phyloP scores from a whole-genome alignment of 2,888 invertebrate species.

The Epistrophe eligans region DNA sequence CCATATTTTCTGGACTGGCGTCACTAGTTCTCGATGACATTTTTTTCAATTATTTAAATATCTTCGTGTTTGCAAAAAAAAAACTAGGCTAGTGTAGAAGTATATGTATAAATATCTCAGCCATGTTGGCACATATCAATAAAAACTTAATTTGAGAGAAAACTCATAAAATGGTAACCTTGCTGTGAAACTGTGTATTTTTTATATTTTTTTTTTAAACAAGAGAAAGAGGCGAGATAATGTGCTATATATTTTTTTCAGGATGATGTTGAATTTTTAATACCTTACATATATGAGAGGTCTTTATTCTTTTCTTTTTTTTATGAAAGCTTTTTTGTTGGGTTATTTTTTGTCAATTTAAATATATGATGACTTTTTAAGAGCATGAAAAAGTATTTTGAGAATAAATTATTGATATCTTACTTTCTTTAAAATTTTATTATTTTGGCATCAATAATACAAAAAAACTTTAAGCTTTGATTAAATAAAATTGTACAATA shows the following conservation, averaged over 20 bases:
- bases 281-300: background rate
- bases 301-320: background rate
- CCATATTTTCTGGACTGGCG: no score
- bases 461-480: no score
- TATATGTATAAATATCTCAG: no score
- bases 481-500: no score
- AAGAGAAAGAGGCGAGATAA: background rate
- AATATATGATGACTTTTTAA: background rate
- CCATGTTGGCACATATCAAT: no score
- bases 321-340: no score
- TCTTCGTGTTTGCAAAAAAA: no score
- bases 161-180: background rate
- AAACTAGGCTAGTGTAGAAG: no score
- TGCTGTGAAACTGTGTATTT: background rate
- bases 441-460: no score
- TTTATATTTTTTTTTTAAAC: no score
- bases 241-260: background rate
- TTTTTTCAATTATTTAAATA: no score
- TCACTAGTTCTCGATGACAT: no score
- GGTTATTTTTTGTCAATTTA: constrained; percentile 3
- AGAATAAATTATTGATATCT: background rate
- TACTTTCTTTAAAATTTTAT: background rate
- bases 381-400: background rate
- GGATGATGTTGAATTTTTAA: constrained; percentile 19
- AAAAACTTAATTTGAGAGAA: background rate